phyloP scores from a whole-genome alignment of 2,888 invertebrate species.

The Ceraclea dissimilis region DNA sequence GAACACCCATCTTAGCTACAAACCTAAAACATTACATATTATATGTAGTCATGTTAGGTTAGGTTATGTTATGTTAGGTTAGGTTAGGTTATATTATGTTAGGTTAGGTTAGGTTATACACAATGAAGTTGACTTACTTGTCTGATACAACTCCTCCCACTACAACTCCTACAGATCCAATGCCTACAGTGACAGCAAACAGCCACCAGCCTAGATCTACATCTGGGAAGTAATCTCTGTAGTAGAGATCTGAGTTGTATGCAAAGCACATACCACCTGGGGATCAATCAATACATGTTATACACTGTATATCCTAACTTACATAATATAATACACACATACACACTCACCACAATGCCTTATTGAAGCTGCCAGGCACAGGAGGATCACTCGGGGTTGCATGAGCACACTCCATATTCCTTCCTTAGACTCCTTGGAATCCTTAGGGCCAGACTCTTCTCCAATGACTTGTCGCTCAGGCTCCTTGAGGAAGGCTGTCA shows the following conservation, averaged over 20 bases:
- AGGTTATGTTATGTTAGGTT: too few species aligned
- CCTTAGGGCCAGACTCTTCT: constrained; percentile 43
- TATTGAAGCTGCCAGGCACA: constrained; percentile 81
- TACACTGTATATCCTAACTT: too few species aligned
- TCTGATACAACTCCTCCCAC: constrained; percentile 70
- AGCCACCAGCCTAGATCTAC: constrained; percentile 87
- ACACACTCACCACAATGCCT: constrained; percentile 65
- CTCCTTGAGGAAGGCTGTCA: constrained; percentile 68
- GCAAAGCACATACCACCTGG: constrained; percentile 84
- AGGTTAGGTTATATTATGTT: too few species aligned
- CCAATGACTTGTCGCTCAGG: constrained; percentile 70
- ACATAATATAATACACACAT: too few species aligned
- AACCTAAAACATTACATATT: constrained; percentile 50
- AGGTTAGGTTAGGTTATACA: too few species aligned
- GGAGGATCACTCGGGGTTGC: constrained; percentile 69
- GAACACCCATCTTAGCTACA: constrained; percentile 78
- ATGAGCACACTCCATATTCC: constrained; percentile 66
- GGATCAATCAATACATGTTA: constrained; percentile 12
- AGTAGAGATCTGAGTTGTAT: constrained; percentile 85
- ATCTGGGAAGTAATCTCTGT: constrained; percentile 81
- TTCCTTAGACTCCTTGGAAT: constrained; percentile 34
- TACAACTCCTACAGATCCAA: constrained; percentile 72
- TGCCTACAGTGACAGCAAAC: constrained; percentile 79
- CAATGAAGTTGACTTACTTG: constrained; percentile 46
- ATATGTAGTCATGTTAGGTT: too few species aligned